phyloP scores from a whole-genome alignment of 2,113 vertebrate genomes.

The Oncorhynchus tshawytscha region DNA sequence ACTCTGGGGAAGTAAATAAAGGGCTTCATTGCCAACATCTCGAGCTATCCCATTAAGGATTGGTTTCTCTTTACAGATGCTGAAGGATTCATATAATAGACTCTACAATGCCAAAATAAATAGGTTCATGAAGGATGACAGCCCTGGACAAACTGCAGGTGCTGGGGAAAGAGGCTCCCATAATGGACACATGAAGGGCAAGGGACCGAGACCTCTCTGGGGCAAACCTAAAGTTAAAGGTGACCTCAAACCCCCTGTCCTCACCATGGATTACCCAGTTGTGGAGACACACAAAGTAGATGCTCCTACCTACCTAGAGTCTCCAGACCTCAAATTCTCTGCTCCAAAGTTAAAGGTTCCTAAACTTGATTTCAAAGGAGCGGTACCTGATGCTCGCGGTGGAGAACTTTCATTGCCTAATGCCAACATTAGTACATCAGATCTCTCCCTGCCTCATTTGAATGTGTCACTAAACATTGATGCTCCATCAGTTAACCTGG shows the following conservation, averaged over 20 bases:
- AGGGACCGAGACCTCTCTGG: conserved; percentile 14
- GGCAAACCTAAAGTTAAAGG: conserved; percentile 33
- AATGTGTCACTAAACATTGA: conserved; percentile 19
- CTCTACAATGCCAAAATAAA: conserved; percentile 73
- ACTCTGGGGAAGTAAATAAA: too few species aligned
- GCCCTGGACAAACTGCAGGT: not conserved
- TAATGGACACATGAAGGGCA: not conserved
- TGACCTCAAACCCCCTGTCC: conserved; percentile 35
- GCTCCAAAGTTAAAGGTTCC: conserved; percentile 1
- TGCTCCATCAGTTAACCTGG: conserved; percentile 10
- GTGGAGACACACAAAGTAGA: conserved; percentile 18
- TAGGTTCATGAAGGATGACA: conserved; percentile 61
- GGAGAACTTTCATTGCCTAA: not conserved
- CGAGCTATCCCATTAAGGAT: too few species aligned
- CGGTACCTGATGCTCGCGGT: too few species aligned
- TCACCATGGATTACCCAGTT: conserved; percentile 47
- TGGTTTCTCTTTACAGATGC: conserved; percentile 61
- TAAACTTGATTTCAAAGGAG: too few species aligned
- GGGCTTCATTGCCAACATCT: too few species aligned
- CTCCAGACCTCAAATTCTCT: not conserved
- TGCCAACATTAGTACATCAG: conserved; percentile 10
- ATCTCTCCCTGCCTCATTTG: not conserved
- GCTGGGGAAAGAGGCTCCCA: not conserved
- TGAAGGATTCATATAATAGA: conserved; percentile 69
- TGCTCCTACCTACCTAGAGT: conserved; percentile 9